Base-by-base conservation (phyloP, 2,113 vertebrate species). In the Cynopterus brachyotis region DNA sequence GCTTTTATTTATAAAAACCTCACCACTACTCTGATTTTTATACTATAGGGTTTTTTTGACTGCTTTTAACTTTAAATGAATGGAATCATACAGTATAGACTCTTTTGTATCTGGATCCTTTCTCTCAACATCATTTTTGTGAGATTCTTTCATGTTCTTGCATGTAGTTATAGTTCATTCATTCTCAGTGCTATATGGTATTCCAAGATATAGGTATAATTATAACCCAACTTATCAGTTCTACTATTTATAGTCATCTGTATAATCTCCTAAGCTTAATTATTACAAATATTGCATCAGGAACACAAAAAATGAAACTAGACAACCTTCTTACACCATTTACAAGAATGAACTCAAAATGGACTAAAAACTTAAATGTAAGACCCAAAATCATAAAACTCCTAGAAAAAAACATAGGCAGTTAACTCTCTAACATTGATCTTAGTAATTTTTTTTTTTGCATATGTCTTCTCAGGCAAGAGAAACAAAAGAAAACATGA, bases 1-100 rank as follows among this genome's bases (percentile, higher is more conserved):
- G 78, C 26, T 76, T 97, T 89, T 82, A 84, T 50, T 86, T 70
- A 60, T 40, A 80, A 89, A 94, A 96, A 30, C 20, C 70, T 80
- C 30, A 89, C 8, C 17, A 87, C 6, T n/a, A 70, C 17, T 5
- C 17, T 80, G 8, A 94, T 1, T 85, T 85, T 91, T 84, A 50
- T 42, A 69, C 6, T 62, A 84, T 26, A 47, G 32, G 70, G 42
- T 50, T 53, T 5, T 89, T 93, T 42, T 53, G 19, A 45, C n/a
- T 91, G n/a, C 35, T 69, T 91, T 66, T 45, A 66, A 73, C 17
- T 84, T 83, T 92, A 67, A 12, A 81, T 80, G 13, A 94, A 62
- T 42, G 32, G 53, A 32, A 83, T 62, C 15, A 80, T 37, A 80
- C 4, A 1, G 8, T 55, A 59, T 62, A 69, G 50, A 88, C 3